These are phyloP conservation scores for Dreissena polymorpha DNA, from an alignment of 1,140 invertebrate genomes.

Conservation along the genomic window DNA sequence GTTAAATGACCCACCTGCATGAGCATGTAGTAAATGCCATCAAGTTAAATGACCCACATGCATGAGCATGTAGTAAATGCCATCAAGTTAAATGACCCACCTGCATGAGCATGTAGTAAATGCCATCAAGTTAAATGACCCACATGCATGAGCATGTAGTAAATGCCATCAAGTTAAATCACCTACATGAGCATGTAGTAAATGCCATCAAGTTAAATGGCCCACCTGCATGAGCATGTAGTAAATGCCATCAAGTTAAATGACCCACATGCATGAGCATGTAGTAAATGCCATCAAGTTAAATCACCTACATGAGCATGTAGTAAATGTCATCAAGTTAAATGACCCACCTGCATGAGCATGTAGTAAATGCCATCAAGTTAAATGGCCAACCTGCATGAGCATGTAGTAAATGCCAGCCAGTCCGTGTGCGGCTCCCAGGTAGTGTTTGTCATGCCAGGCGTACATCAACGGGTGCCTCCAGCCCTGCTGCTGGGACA, in stretches of 20 bases:
- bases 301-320: slow-evolving; percentile 86
- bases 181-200: slow-evolving; percentile 90
- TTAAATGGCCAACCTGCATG: slow-evolving; percentile 83
- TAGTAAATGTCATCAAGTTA: slow-evolving; percentile 89
- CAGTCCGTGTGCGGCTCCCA: slow-evolving; percentile 93
- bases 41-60: slow-evolving; percentile 83
- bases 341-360: slow-evolving; percentile 85
- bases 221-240: slow-evolving; percentile 88
- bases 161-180: slow-evolving; percentile 86
- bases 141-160: slow-evolving; percentile 90
- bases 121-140: slow-evolving; percentile 84
- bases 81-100: slow-evolving; percentile 83
- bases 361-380: slow-evolving; percentile 91
- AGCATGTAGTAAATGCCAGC: slow-evolving; percentile 92
- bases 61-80: slow-evolving; percentile 91
- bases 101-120: slow-evolving; percentile 89
- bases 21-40: slow-evolving; percentile 91
- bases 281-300: slow-evolving; percentile 89
- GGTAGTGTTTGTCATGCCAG: slow-evolving; percentile 93
- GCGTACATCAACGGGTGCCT: slow-evolving; percentile 87
- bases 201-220: slow-evolving; percentile 86
- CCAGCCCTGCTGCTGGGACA: slow-evolving; percentile 76
- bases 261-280: slow-evolving; percentile 86
- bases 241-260: slow-evolving; percentile 87
- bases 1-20: slow-evolving; percentile 83